These are phyloP conservation scores for Holacanthella duospinosa DNA, from an alignment of 2,888 invertebrate genomes.

Conservation along the genomic window DNA sequence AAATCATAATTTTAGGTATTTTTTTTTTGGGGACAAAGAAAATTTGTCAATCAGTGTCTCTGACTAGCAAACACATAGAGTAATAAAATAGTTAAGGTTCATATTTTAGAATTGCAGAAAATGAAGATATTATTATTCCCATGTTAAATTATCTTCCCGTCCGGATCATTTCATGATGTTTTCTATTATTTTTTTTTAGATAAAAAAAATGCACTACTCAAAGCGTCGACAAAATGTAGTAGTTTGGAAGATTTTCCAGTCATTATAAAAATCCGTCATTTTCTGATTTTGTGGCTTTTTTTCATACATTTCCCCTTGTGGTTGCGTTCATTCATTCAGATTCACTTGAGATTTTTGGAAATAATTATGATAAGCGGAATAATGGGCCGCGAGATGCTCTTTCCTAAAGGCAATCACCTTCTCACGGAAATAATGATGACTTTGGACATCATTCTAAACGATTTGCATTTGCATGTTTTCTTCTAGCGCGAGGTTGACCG, in stretches of 20 bases:
- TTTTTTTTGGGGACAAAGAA: too few species aligned
- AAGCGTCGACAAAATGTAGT: neutral
- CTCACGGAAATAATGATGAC: too few species aligned
- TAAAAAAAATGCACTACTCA: too few species aligned
- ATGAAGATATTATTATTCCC: slow-evolving; percentile 22
- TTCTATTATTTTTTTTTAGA: neutral
- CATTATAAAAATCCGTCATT: neutral
- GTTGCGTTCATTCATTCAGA: neutral
- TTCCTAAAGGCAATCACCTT: neutral
- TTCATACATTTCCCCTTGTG: slow-evolving; percentile 1
- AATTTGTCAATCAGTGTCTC: neutral
- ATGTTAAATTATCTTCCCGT: slow-evolving; percentile 25
- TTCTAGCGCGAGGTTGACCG: too few species aligned
- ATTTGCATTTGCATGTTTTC: too few species aligned
- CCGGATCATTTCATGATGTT: neutral
- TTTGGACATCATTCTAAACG: too few species aligned
- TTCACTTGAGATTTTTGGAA: neutral
- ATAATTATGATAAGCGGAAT: slow-evolving; percentile 1
- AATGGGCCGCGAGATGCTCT: neutral
- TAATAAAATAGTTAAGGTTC: neutral
- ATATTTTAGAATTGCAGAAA: neutral
- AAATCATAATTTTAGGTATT: neutral
- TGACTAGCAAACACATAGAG: neutral
- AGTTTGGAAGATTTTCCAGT: neutral
- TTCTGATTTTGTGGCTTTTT: neutral